Evolutionary conservation across 2,888 invertebrate species (phyloP).

Genomic region (Agrochola lychnidis): DNA sequence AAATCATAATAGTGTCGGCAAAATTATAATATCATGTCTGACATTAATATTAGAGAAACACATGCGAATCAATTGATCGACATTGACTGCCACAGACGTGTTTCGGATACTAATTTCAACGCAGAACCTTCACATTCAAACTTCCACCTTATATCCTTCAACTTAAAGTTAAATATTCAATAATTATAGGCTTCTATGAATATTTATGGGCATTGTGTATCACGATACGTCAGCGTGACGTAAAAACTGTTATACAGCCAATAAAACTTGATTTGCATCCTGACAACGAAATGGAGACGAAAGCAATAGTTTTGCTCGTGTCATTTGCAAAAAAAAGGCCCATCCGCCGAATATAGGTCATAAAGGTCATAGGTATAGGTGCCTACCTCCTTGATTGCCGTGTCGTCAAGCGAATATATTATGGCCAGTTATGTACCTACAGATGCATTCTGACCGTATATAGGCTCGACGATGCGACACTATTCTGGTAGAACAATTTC

Average conservation of each 20-base stretch:
- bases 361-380: background rate
- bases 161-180: constrained; percentile 39
- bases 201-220: constrained; percentile 61
- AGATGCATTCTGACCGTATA: background rate
- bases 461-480: too few relatives aligned
- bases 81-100: constrained; percentile 68
- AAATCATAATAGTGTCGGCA: constrained; percentile 4
- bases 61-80: constrained; percentile 64
- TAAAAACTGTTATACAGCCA: constrained; percentile 59
- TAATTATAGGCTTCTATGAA: constrained; percentile 33
- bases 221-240: constrained; percentile 61
- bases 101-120: constrained; percentile 63
- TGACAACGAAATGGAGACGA: constrained; percentile 26
- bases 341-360: constrained; percentile 3
- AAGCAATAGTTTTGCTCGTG: constrained; percentile 20
- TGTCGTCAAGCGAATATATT: constrained; percentile 1
- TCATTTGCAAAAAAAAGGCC: constrained; percentile 29
- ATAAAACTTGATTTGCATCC: constrained; percentile 50
- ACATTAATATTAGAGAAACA: constrained; percentile 46
- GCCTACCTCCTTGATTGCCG: background rate
- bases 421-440: background rate
- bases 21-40: constrained; percentile 24
- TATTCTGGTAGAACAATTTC: too few relatives aligned
- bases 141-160: constrained; percentile 44
- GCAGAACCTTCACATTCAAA: constrained; percentile 39